Evolutionary conservation across 2,888 invertebrate genomes (phyloP), one percentile per base, ranked within the genome.

Genomic region (Nudaria mundana): DNA sequence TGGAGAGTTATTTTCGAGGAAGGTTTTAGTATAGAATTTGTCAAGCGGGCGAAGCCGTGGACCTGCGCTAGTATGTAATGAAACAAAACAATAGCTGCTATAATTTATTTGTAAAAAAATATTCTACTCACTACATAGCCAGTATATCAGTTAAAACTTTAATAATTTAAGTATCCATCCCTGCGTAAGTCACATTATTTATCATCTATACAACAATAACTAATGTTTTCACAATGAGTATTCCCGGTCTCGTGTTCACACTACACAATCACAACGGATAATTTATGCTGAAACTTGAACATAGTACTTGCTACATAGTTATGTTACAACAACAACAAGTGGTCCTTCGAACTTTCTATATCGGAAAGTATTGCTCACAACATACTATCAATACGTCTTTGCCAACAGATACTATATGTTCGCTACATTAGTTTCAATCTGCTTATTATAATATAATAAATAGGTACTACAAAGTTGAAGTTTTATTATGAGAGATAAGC

Each of bases 21-120:
- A n/a, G n/a, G n/a, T n/a, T n/a, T n/a, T n/a, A n/a, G n/a, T n/a
- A n/a, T n/a, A n/a, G n/a, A n/a, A n/a, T n/a, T n/a, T n/a, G n/a
- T n/a, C n/a, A n/a, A n/a, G n/a, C n/a, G n/a, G n/a, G n/a, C n/a
- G n/a, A n/a, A n/a, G 18, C 18, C 18, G 5, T 4, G 18, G 5
- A 18, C 3, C 18, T 18, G 18, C 4, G 5, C 5, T 5, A 13
- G 3, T 23, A 13, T 2, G 10, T 24, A 53, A 40, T 49, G 59
- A 68, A 74, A 72, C 55, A 48, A 48, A 54, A 53, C 44, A 45
- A 35, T 89, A 88, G 88, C 89, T 88, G 89, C 89, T 89, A 89
- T 86, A 82, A 84, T 91, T 91, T 91, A 91, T 91, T 91, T 91
- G 91, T 92, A 92, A 91, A 92, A 92, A 92, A 91, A 92, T 91